Evolutionary conservation across 2,113 vertebrate species (phyloP).

Genomic region (Urocynchramus pylzowi): DNA sequence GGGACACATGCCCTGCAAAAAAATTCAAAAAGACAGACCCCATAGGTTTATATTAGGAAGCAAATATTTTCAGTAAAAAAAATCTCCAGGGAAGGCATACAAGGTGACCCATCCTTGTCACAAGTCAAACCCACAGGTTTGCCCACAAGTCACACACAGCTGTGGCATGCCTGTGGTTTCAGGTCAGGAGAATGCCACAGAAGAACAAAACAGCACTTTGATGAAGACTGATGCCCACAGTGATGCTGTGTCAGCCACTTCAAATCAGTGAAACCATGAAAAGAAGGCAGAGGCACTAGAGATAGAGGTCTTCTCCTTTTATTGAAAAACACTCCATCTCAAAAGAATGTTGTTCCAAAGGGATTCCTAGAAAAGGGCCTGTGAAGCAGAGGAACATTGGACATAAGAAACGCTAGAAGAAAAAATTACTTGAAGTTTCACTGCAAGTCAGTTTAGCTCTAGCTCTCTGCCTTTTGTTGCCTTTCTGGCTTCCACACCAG

Average conservation of each 20-base stretch:
- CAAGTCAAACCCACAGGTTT: not conserved
- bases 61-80: not conserved
- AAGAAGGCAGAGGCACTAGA: not conserved
- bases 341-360: not conserved
- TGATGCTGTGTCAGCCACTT: not conserved
- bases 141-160: fast-evolving
- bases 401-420: not conserved
- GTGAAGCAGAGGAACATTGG: not conserved
- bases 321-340: not conserved
- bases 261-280: not conserved
- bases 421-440: not conserved
- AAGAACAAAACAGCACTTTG: not conserved
- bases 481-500: not conserved
- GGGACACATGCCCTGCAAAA: not conserved
- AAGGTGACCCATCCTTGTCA: not conserved
- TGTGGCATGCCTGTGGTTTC: not conserved
- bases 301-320: not conserved
- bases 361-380: not conserved
- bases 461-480: not conserved
- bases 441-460: not conserved
- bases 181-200: not conserved
- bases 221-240: not conserved
- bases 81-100: not conserved
- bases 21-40: not conserved
- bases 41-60: not conserved